Conservation (phyloP, 2,797 vertebrate species). For the Platalea minor region DNA sequence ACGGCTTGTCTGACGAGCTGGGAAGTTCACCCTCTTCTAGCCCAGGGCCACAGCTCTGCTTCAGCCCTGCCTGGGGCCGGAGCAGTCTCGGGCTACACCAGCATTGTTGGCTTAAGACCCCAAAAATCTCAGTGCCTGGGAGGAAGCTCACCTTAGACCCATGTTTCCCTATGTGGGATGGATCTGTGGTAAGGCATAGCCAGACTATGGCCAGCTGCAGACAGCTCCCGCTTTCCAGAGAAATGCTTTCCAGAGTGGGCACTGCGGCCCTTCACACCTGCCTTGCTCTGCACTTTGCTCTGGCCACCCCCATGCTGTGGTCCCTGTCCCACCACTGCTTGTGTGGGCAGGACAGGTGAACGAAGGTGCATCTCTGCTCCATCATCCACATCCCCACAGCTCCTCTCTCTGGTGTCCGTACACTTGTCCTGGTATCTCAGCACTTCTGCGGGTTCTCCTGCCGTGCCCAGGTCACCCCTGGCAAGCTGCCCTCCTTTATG, state of each 20-base stretch:
- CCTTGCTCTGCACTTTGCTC: not conserved
- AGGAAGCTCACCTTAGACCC: not conserved
- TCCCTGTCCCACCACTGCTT: not conserved
- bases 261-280: not conserved
- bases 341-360: not conserved
- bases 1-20: not conserved
- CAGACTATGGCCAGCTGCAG: not conserved
- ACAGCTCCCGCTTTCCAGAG: not conserved
- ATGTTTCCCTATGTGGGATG: rapidly evolving
- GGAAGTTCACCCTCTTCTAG: not conserved
- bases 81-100: not conserved
- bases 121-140: not conserved
- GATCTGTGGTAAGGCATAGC: not conserved
- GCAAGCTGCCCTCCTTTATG: not conserved
- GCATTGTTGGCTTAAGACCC: not conserved
- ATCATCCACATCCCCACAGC: not conserved
- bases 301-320: rapidly evolving
- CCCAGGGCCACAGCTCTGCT: not conserved
- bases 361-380: not conserved
- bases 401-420: not conserved
- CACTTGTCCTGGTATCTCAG: not conserved
- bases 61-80: not conserved
- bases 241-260: not conserved
- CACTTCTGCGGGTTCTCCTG: not conserved
- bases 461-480: not conserved